These are phyloP conservation scores for Lemur catta DNA, from an alignment of 2,797 vertebrate species.

Conservation along the genomic window DNA sequence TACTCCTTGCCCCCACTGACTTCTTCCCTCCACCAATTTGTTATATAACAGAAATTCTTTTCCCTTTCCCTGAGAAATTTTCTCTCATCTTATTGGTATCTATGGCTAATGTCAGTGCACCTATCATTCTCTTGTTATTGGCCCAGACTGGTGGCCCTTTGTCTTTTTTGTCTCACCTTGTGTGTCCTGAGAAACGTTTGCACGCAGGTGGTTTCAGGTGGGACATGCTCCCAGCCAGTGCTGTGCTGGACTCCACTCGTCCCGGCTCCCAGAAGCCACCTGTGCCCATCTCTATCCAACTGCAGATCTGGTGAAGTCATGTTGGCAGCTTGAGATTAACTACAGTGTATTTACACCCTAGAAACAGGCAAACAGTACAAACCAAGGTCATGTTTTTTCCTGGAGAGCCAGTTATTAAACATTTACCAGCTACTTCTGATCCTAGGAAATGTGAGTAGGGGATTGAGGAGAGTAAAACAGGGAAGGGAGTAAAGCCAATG, in stretches of 20 bases:
- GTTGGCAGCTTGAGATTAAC: neutral
- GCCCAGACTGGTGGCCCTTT: neutral
- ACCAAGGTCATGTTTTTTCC: neutral
- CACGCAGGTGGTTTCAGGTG: neutral
- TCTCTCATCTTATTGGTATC: neutral
- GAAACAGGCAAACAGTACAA: neutral
- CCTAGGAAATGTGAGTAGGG: neutral
- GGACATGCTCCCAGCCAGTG: neutral
- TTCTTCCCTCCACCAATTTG: neutral
- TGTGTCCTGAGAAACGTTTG: neutral
- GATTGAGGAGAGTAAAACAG: neutral
- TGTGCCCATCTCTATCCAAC: neutral
- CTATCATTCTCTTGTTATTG: neutral
- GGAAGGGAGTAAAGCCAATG: neutral
- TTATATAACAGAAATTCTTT: constrained; percentile 10
- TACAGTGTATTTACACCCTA: neutral
- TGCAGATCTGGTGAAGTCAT: neutral
- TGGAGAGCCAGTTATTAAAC: neutral
- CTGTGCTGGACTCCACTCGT: neutral
- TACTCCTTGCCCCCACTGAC: neutral
- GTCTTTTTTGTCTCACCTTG: neutral
- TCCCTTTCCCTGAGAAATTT: neutral
- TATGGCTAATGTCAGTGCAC: neutral
- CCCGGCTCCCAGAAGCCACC: neutral
- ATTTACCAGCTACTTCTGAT: neutral